These are phyloP conservation scores for Ascaphus truei DNA, from an alignment of 2,113 vertebrate genomes.

Conservation along the genomic window DNA sequence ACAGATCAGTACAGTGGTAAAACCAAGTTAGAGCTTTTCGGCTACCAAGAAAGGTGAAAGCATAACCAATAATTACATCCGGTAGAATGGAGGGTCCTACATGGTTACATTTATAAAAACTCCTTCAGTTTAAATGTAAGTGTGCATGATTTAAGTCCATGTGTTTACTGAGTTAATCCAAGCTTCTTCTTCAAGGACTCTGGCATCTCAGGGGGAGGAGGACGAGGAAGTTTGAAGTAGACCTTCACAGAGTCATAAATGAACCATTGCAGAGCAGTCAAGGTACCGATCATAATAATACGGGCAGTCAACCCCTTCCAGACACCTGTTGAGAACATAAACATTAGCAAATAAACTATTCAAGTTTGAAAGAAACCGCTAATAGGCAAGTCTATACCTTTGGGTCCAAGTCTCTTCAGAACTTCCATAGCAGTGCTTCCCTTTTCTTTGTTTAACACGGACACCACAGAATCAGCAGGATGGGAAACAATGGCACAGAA, in stretches of 20 bases:
- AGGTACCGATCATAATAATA: constrained; percentile 99
- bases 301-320: constrained; percentile 96
- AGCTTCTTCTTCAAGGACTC: constrained; percentile 98
- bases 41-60: constrained; percentile 46
- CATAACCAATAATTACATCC: constrained; percentile 57
- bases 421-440: constrained; percentile 86
- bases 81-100: constrained; percentile 56
- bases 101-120: constrained; percentile 71
- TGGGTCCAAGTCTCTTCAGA: constrained; percentile 82
- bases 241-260: constrained; percentile 99
- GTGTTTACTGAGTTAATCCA: constrained; percentile 78
- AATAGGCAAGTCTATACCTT: constrained; percentile 56
- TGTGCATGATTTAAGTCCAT: constrained; percentile 57
- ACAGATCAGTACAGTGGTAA: constrained; percentile 52
- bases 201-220: constrained; percentile 97
- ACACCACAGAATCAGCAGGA: constrained; percentile 94
- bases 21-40: constrained; percentile 41
- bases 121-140: constrained; percentile 30
- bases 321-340: constrained; percentile 69
- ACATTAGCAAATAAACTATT: background rate
- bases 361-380: background rate
- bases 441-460: constrained; percentile 93
- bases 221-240: constrained; percentile 95
- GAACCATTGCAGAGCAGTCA: constrained; percentile 98
- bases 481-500: constrained; percentile 98